These are phyloP conservation scores for Sebastes itinus DNA, from an alignment of 2,797 vertebrate species.

Conservation along the genomic window DNA sequence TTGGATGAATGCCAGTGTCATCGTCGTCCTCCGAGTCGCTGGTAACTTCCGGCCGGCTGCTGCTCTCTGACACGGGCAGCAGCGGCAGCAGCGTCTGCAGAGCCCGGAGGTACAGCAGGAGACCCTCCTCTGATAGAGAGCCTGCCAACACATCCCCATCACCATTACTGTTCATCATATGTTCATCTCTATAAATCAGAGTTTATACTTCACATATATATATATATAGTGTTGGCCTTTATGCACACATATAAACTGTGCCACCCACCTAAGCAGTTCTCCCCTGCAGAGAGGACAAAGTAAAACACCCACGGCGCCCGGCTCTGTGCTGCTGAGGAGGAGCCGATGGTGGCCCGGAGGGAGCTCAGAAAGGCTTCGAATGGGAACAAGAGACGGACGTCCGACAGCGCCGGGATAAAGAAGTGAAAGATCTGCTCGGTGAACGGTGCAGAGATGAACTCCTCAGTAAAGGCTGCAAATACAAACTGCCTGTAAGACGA, in stretches of 20 bases:
- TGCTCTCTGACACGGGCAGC: conserved; percentile 87
- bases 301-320: conserved; percentile 95
- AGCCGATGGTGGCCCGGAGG: conserved; percentile 82
- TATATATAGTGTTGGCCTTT: neutral
- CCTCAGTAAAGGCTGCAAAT: conserved; percentile 94
- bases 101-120: conserved; percentile 91
- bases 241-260: neutral
- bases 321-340: conserved; percentile 69
- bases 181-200: conserved; percentile 14
- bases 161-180: conserved; percentile 13
- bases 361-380: conserved; percentile 93
- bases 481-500: conserved; percentile 88
- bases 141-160: conserved; percentile 69
- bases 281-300: conserved; percentile 92
- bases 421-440: conserved; percentile 97
- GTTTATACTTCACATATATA: neutral
- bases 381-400: conserved; percentile 87
- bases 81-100: conserved; percentile 90
- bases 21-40: conserved; percentile 97
- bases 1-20: conserved; percentile 78
- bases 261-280: conserved; percentile 88
- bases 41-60: conserved; percentile 82
- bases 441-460: conserved; percentile 93
- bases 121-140: conserved; percentile 91
- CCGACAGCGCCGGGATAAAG: conserved; percentile 93